These are phyloP conservation scores for Omphaloscelis lunosa DNA, from an alignment of 2,888 invertebrate genomes.

Conservation along the genomic window DNA sequence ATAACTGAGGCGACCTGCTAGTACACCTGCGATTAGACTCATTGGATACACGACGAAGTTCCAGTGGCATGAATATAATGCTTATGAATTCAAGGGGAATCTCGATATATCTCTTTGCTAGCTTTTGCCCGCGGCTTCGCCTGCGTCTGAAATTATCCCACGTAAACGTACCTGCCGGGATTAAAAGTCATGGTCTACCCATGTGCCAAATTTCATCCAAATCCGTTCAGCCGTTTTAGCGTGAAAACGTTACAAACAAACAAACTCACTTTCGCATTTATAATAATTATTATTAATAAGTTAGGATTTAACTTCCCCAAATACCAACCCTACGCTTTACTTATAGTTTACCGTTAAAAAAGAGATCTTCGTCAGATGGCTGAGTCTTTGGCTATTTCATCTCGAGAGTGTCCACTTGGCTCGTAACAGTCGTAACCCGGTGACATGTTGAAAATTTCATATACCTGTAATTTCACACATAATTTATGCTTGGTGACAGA, in stretches of 20 bases:
- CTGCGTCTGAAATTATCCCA: too few species aligned
- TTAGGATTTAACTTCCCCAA: neutral
- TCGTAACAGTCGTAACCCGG: neutral
- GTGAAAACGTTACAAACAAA: too few species aligned
- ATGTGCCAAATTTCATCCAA: too few species aligned
- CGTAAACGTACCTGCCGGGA: too few species aligned
- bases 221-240: too few species aligned
- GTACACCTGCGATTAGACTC: neutral
- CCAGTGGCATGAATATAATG: neutral
- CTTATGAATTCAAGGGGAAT: neutral
- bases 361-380: neutral
- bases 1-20: neutral
- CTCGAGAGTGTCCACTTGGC: conserved; percentile 1
- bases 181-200: too few species aligned
- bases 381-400: neutral
- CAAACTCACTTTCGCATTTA: too few species aligned
- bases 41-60: too few species aligned
- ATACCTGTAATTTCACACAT: neutral
- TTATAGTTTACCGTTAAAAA: neutral
- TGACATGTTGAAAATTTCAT: conserved; percentile 23
- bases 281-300: too few species aligned
- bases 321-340: neutral
- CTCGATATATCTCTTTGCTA: neutral
- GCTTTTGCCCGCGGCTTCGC: too few species aligned
- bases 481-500: neutral